Evolutionary conservation across 2,888 invertebrate genomes (phyloP).

Genomic region (Syrista parreyssii): DNA sequence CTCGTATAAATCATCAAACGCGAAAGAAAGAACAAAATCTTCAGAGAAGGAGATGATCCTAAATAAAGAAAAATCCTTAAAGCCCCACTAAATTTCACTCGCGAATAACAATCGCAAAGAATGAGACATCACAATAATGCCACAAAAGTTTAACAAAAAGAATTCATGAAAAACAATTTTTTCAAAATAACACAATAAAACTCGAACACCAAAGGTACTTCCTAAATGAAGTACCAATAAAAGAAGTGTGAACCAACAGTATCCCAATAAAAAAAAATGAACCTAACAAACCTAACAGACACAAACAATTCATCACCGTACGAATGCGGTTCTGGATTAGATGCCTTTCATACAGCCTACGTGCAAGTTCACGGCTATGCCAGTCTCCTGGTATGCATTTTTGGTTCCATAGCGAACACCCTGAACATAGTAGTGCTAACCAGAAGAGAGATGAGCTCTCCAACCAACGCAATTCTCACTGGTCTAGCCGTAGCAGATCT

Average conservation of each 20-base stretch:
- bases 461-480: slow-evolving; percentile 92
- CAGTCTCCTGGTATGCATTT: slow-evolving; percentile 86
- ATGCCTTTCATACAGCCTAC: slow-evolving; percentile 75
- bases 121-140: not conserved
- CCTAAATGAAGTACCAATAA: not conserved
- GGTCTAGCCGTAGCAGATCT: slow-evolving; percentile 92
- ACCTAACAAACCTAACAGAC: not conserved
- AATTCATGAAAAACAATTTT: not conserved
- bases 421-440: slow-evolving; percentile 92
- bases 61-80: not conserved
- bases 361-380: slow-evolving; percentile 85
- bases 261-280: not conserved
- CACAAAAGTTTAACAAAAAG: not conserved
- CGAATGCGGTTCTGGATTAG: slow-evolving; percentile 71
- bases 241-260: not conserved
- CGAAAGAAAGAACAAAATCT: not conserved
- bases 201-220: not conserved
- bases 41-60: not conserved
- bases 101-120: not conserved
- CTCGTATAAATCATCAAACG: not conserved
- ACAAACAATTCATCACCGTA: slow-evolving; percentile 36
- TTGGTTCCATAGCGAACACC: slow-evolving; percentile 91
- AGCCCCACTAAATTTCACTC: not conserved
- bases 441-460: slow-evolving; percentile 88
- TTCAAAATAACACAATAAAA: not conserved